A percentile compares a stretch with the other conserved stretches of the same genome.
Conservation (phyloP, 1,140 invertebrate genomes). For the Anastatus disparis region DNA sequence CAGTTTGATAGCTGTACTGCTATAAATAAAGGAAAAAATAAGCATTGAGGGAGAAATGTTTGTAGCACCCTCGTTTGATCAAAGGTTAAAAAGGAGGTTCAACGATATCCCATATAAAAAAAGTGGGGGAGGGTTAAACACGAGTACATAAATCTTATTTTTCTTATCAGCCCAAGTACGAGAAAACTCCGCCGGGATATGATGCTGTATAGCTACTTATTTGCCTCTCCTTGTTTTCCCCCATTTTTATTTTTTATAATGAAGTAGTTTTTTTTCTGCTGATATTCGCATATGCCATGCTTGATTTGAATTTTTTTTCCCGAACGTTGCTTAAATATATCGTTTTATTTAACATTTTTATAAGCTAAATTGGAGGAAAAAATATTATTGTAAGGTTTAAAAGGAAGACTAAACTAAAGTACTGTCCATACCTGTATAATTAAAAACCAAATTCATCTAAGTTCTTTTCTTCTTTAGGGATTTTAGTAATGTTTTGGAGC, state of each 20-base stretch:
- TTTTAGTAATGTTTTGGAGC: no score
- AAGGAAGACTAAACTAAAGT: no score
- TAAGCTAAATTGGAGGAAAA: no score
- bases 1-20: neutral
- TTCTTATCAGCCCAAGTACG: constrained; percentile 55
- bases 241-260: constrained; percentile 48
- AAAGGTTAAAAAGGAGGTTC: constrained; percentile 29
- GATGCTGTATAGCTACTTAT: constrained; percentile 42
- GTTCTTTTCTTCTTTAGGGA: no score
- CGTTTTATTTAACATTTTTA: no score
- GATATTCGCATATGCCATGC: constrained; percentile 43
- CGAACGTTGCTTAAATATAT: no score
- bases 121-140: constrained; percentile 53
- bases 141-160: constrained; percentile 60
- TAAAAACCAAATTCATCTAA: no score
- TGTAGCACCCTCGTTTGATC: constrained; percentile 29
- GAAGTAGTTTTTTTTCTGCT: constrained; percentile 53
- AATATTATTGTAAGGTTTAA: no score
- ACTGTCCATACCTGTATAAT: no score
- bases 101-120: constrained; percentile 42
- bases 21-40: constrained; percentile 38
- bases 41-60: constrained; percentile 16
- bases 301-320: constrained; percentile 8
- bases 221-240: constrained; percentile 35
- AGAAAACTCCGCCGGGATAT: constrained; percentile 48